Evolutionary conservation across 2,888 invertebrate genomes (phyloP).

Genomic region (Crocallis elinguaria): DNA sequence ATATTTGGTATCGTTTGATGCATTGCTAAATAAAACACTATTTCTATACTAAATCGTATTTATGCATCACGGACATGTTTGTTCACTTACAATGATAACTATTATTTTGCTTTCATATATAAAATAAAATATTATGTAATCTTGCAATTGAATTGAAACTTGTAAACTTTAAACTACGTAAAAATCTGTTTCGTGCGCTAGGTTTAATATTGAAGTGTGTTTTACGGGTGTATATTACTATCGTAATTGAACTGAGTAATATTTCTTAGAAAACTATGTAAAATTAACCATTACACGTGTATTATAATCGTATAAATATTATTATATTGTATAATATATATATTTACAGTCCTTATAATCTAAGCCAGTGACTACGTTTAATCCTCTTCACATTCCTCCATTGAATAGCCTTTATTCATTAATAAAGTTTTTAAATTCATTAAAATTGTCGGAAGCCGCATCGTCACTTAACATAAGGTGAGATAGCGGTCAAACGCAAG

Average conservation of each 20-base stretch:
- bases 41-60: constrained; percentile 2
- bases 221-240: constrained; percentile 48
- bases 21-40: not conserved
- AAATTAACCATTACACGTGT: constrained; percentile 40
- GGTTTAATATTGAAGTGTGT: constrained; percentile 53
- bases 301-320: constrained; percentile 54
- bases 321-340: constrained; percentile 44
- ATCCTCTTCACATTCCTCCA: constrained; percentile 40
- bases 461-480: too few relatives aligned
- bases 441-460: constrained; percentile 34
- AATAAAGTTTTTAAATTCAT: constrained; percentile 21
- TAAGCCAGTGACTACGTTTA: constrained; percentile 41
- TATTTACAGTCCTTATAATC: constrained; percentile 49
- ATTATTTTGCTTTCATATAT: too few relatives aligned
- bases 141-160: constrained; percentile 5
- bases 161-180: constrained; percentile 49
- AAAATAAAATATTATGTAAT: not conserved
- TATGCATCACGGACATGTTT: constrained; percentile 25
- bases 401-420: constrained; percentile 27
- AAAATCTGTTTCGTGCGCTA: constrained; percentile 65
- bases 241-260: constrained; percentile 52
- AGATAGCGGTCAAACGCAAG: too few relatives aligned
- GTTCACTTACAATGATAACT: not conserved
- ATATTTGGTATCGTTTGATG: not conserved
- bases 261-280: constrained; percentile 43